Conservation (phyloP, 2,888 invertebrate species). For the Tipula confusa region DNA sequence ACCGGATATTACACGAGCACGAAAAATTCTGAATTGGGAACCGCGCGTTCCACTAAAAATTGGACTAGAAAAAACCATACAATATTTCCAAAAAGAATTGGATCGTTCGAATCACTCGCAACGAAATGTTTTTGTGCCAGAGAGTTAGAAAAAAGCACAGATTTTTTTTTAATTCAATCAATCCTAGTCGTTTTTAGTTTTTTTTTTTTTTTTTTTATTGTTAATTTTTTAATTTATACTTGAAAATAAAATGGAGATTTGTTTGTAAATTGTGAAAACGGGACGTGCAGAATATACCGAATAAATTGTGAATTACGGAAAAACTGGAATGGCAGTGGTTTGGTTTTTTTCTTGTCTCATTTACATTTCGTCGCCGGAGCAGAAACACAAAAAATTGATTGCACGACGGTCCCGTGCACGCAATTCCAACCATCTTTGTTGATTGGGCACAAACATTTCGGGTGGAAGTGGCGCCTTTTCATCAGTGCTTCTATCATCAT, state of each 20-base stretch:
- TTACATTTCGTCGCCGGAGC: constrained; percentile 26
- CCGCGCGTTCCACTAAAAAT: constrained; percentile 82
- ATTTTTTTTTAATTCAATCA: not conserved
- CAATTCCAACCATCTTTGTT: constrained; percentile 80
- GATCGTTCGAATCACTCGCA: constrained; percentile 57
- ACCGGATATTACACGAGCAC: constrained; percentile 90
- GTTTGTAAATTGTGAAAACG: not conserved
- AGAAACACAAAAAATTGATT: constrained; percentile 36
- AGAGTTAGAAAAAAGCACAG: not conserved
- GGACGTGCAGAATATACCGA: not conserved
- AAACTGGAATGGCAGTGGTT: not conserved
- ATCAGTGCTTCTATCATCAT: constrained; percentile 42
- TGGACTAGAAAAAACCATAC: constrained; percentile 87
- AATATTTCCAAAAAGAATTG: constrained; percentile 89
- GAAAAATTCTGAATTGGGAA: constrained; percentile 80
- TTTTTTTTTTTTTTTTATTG: not conserved
- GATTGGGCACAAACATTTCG: constrained; percentile 90
- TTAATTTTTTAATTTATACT: not conserved
- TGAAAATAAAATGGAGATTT: not conserved
- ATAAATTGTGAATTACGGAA: not conserved
- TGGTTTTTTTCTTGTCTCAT: not conserved
- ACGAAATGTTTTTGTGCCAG: constrained; percentile 48
- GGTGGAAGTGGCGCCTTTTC: constrained; percentile 70
- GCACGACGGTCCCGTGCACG: constrained; percentile 55
- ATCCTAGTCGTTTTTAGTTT: constrained; percentile 12